phyloP scores from a whole-genome alignment of 1,140 invertebrate genomes.

The Cryptotermes secundus region DNA sequence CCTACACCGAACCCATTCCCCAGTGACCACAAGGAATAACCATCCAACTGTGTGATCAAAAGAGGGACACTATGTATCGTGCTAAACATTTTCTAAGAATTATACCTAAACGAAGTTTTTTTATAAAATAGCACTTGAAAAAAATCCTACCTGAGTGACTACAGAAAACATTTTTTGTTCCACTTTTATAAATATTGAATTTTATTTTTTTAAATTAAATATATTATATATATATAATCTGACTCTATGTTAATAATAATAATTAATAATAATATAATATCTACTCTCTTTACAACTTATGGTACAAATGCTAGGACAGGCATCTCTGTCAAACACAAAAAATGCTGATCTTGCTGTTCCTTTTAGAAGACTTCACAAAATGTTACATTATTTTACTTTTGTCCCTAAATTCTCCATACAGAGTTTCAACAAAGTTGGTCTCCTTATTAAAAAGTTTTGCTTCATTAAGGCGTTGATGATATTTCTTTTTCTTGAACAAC shows the following conservation, averaged over 20 bases:
- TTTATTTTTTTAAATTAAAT: slow-evolving; percentile 31
- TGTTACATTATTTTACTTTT: neutral
- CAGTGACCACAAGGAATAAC: neutral
- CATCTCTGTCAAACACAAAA: slow-evolving; percentile 22
- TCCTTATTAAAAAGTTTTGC: neutral
- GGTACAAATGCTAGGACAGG: slow-evolving; percentile 27
- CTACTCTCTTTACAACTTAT: slow-evolving; percentile 22
- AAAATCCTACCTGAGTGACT: slow-evolving; percentile 26
- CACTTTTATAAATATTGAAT: slow-evolving; percentile 28
- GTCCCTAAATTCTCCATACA: neutral
- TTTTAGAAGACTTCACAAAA: slow-evolving; percentile 22
- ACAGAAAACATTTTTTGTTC: slow-evolving; percentile 24
- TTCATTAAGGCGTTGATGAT: slow-evolving; percentile 3
- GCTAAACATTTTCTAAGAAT: slow-evolving; percentile 22
- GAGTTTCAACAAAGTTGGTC: neutral
- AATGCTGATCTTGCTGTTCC: slow-evolving; percentile 14
- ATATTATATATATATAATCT: slow-evolving; percentile 31
- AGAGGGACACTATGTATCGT: neutral
- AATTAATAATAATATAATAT: slow-evolving; percentile 29
- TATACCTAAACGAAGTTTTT: slow-evolving; percentile 9
- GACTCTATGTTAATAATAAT: slow-evolving; percentile 26
- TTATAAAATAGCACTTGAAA: slow-evolving; percentile 26
- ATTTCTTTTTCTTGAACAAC: neutral
- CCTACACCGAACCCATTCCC: neutral
- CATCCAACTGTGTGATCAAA: neutral